Evolutionary conservation across 2,797 vertebrate genomes (phyloP), one percentile per base, ranked within the genome.

Genomic region (Bovichtus variegatus): DNA sequence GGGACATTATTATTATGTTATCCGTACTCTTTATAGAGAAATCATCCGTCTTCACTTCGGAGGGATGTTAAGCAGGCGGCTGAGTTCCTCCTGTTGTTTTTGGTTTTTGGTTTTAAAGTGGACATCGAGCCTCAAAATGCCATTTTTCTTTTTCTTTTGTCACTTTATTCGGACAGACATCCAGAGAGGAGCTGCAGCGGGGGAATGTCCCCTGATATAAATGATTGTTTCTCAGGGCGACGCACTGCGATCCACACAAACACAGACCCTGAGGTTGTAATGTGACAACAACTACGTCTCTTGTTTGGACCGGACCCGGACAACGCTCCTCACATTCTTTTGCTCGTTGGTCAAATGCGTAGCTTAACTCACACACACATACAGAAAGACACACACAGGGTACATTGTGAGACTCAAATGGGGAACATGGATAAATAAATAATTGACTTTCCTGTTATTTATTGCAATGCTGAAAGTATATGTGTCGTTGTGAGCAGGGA

Each of bases 241-340:
- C 50, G 55, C 34, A 71, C 7, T 27, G 41, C 73, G 47, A 68
- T 46, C 46, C 36, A 72, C 71, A 51, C 72, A 65, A 66, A 78
- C 78, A 64, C 53, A 50, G n/a, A 74, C 57, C 18, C 41, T 10
- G 34, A 85, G 81, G 54, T 31, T 70, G 54, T 70, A 31, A 66
- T 76, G 62, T 68, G 15, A 65, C 65, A 69, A 76, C 9, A 67
- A 49, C 27, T 7, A 9, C 66, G 53, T 75, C 71, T 83, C 46
- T n/a, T 83, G 80, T 86, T 83, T 72, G 65, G 70, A 73, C 75
- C 62, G 59, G 71, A 84, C 11, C 5, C 61, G 34, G 25, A 41
- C 44, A 21, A 61, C 57, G 8, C 51, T 19, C 73, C 40, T 58
- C 63, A 78, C 89, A 87, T 87, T 88, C 81, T 46, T 61, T 10